Evolutionary conservation across 2,888 invertebrate genomes (phyloP), one percentile per base, ranked within the genome.

Genomic region (Hydropsyche betteni): DNA sequence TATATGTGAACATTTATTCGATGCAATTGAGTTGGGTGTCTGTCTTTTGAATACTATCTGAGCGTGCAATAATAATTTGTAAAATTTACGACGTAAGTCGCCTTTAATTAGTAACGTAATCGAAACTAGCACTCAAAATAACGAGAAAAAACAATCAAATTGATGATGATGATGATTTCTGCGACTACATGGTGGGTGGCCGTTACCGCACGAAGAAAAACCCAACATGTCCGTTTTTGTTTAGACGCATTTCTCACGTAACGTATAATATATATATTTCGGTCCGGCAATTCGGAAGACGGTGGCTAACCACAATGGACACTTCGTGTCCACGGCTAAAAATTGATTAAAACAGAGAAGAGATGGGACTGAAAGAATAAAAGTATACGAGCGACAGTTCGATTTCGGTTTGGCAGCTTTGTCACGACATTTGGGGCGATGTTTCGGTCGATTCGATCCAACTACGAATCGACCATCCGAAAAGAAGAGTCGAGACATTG

Each of bases 341-440:
- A 58, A 58, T 58, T 58, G 58, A 58, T 58, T 58, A 58, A 58
- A 58, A 58, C 58, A 58, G 16, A 24, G 24, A 58, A 24, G 16
- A 24, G 58, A 24, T 24, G 8, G 14, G 14, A 58, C 16, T 24
- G 58, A 24, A 58, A 58, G 58, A 24, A 24, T 8, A 58, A 24
- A 14, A 53, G 53, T 8, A 44, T 53, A n/a, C 53, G 53, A 16
- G 8, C 14, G 58, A 58, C 14, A 8, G 58, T 58, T 24, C 58
- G 58, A 58, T 58, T 69, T 69, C 24, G 51, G 69, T 16, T n/a
- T 24, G 58, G 55, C 10, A 2, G 44, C 10, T 1, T 52, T 76
- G 74, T 76, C 76, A 76, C 76, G 74, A 77, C 75, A 77, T 77
- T 75, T 75, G 77, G 77, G 73, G 77, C 77, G 73, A 77, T 75